Base-by-base conservation (phyloP, 2,113 vertebrate genomes). In the Silurus meridionalis region DNA sequence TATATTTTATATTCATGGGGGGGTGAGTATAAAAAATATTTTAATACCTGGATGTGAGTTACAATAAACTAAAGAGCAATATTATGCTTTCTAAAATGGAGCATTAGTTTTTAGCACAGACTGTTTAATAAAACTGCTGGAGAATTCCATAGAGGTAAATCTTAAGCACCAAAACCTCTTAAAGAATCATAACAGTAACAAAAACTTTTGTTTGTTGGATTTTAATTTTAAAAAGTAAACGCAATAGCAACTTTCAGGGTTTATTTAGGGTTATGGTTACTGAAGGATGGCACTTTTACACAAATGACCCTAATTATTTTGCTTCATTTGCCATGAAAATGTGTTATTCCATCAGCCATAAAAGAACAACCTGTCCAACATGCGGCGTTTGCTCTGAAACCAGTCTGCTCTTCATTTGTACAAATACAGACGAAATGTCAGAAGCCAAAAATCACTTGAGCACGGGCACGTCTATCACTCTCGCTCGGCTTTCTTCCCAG, bases 401-500 rank as follows among this genome's bases (percentile, higher is more conserved):
- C 15, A 21, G 63, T 15, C 66, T 61, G 55, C 37, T 46, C 15
- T 82, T 74, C 23, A 25, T 86, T 86, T 86, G 53, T 55, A 28
- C 23, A 72, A 61, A 80, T 69, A 66, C 64, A 86, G 78, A 69
- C n/a, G 11, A 48, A 80, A 80, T 50, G 78, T 71, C 64, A 71
- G 14, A 28, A 52, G 60, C 37, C 63, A 50, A 50, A 80, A 81
- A 69, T 50, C 28, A 85, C 60, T 60, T 11, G 83, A 55, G 61
- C 28, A 48, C 37, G 61, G 25, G 61, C 28, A 75, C 46, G 52
- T 80, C 84, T 46, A 57, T 57, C 75, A 23, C 60, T 7, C 78
- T 50, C 64, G 8, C 66, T 81, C 53, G 37, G 64, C 37, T 23
- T 60, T 71, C 28, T 85, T 85, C 84, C 79, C 53, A 86, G 77